A percentile compares a stretch with the other conserved stretches of the same genome.
phyloP scores from a whole-genome alignment of 2,888 invertebrate species.

The Noctua janthe region DNA sequence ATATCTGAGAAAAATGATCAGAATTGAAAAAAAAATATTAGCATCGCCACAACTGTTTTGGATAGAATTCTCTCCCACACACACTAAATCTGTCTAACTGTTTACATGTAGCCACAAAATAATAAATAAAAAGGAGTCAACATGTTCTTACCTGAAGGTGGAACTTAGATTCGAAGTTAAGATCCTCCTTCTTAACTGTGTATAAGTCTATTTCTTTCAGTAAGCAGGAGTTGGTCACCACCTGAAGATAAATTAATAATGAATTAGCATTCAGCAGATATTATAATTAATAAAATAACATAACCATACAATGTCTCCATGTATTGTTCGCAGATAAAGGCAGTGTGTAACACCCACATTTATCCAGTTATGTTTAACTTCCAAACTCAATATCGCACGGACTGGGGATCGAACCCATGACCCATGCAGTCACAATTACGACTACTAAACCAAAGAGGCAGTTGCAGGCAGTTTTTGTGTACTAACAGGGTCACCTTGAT shows the following conservation, averaged over 20 bases:
- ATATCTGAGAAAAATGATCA: background rate
- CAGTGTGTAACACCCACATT: background rate
- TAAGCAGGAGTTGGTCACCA: conserved; percentile 98
- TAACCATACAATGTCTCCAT: background rate
- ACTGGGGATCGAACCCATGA: background rate
- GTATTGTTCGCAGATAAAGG: background rate
- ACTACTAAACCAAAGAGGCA: background rate
- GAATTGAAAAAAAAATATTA: background rate
- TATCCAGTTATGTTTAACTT: background rate
- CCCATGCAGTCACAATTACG: background rate
- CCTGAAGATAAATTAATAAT: conserved; percentile 82
- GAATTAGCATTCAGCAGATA: background rate
- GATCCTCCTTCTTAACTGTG: conserved; percentile 98
- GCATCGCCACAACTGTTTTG: background rate
- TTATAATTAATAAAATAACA: background rate
- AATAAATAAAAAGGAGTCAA: background rate
- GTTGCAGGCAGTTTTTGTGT: background rate
- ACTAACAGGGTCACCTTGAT: background rate
- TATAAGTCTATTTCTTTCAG: conserved; percentile 99
- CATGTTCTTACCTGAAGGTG: conserved; percentile 90
- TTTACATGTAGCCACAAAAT: background rate
- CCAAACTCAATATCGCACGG: background rate
- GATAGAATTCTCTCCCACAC: background rate
- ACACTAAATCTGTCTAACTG: background rate
- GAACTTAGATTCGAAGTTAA: conserved; percentile 97